These are phyloP conservation scores for Sicus ferrugineus DNA, from an alignment of 2,888 invertebrate genomes.

Conservation along the genomic window DNA sequence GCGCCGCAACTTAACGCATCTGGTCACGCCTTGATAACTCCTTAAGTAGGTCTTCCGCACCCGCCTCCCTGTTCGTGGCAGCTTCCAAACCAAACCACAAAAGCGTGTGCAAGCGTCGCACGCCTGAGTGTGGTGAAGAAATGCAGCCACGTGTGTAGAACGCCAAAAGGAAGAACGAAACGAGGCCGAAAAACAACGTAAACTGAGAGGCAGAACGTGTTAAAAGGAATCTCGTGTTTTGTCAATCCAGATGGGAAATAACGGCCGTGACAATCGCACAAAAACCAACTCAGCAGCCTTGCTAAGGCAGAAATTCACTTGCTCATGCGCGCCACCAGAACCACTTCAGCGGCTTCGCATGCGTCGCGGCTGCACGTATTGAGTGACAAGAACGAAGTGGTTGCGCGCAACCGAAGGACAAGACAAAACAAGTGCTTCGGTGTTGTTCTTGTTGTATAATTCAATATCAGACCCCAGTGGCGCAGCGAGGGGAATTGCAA, in stretches of 20 bases:
- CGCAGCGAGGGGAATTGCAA: no score
- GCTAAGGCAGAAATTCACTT: background rate
- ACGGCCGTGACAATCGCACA: background rate
- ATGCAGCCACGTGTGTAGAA: background rate
- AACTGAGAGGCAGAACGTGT: background rate
- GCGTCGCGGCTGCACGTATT: background rate
- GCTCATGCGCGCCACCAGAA: constrained; percentile 18
- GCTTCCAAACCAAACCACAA: constrained; percentile 12
- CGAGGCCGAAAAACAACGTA: background rate
- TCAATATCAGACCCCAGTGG: no score
- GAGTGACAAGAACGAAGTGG: constrained; percentile 13
- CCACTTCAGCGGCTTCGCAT: constrained; percentile 25
- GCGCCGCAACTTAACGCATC: background rate
- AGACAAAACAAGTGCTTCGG: background rate
- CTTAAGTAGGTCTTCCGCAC: background rate
- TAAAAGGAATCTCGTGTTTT: constrained; percentile 29
- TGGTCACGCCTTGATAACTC: background rate
- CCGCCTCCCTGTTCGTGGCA: background rate
- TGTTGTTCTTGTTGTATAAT: background rate
- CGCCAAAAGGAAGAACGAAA: background rate
- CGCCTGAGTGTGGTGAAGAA: constrained; percentile 8
- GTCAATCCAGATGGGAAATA: background rate
- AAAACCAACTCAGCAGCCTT: no score
- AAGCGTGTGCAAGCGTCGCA: constrained; percentile 19
- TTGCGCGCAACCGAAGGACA: background rate